Percentiles rank a stretch among this genome's conserved stretches.
phyloP scores from a whole-genome alignment of 2,797 vertebrate genomes.

The Ctenosaura bakeri region DNA sequence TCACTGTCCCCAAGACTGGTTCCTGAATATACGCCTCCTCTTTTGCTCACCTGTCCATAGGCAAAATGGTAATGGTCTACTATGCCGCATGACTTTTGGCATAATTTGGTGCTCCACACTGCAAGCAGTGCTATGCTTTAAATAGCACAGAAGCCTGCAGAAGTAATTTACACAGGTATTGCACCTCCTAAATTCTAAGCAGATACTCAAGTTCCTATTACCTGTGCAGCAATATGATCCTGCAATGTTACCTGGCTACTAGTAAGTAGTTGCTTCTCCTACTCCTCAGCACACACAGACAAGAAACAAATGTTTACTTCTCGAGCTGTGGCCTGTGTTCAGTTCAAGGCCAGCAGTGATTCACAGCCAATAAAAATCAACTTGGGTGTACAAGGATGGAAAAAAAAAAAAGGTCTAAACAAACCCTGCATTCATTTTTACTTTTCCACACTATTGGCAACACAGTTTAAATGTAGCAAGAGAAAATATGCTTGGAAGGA shows the following conservation, averaged over 20 bases:
- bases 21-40: too few species aligned
- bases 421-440: neutral
- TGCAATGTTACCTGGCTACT: neutral
- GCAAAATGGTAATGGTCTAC: neutral
- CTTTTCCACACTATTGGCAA: neutral
- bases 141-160: neutral
- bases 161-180: neutral
- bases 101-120: neutral
- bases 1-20: too few species aligned
- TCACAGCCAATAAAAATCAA: constrained; percentile 55
- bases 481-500: constrained; percentile 16
- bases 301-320: neutral
- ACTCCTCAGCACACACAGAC: constrained; percentile 11
- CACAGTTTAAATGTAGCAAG: neutral
- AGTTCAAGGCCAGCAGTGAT: constrained; percentile 66
- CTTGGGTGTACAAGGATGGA: neutral
- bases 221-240: neutral
- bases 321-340: constrained; percentile 41
- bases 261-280: constrained; percentile 24
- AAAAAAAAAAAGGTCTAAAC: neutral
- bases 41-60: too few species aligned
- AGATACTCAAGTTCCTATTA: constrained; percentile 8
- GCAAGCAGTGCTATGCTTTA: neutral
- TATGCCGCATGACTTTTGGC: accelerated
- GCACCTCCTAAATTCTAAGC: neutral